These are phyloP conservation scores for Brachyhypopomus occidentalis DNA, from an alignment of 2,113 vertebrate genomes.

Conservation along the genomic window DNA sequence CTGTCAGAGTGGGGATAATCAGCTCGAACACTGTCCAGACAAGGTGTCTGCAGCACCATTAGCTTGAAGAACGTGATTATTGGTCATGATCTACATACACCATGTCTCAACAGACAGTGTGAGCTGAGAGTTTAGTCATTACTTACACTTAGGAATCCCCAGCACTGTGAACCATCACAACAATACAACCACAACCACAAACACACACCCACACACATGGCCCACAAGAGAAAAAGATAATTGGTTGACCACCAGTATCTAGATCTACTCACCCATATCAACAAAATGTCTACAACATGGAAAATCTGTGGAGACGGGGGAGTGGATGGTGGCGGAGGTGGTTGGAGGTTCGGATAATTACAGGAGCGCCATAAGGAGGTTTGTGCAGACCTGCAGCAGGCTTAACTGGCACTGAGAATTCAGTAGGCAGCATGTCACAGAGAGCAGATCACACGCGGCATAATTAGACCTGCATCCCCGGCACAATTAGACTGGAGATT, in stretches of 20 bases:
- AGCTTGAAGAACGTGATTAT: not conserved
- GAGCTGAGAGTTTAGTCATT: not conserved
- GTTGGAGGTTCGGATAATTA: constrained; percentile 19
- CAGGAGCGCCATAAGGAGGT: not conserved
- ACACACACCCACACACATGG: not conserved
- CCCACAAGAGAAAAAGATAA: constrained; percentile 20
- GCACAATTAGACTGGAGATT: not conserved
- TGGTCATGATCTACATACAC: not conserved
- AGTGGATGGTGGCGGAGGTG: not conserved
- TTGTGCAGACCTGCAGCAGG: not conserved
- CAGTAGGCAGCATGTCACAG: not conserved
- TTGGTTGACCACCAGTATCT: constrained; percentile 27
- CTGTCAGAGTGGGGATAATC: too few species aligned
- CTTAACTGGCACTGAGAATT: not conserved
- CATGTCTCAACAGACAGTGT: not conserved
- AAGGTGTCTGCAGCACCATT: not conserved
- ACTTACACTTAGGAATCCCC: constrained; percentile 5
- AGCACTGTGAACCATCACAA: not conserved
- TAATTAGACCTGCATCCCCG: constrained; percentile 18
- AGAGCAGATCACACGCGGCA: not conserved
- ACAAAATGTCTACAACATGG: not conserved
- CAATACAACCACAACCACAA: not conserved
- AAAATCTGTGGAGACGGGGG: not conserved
- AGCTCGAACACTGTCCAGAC: too few species aligned
- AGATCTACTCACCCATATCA: not conserved